Evolutionary conservation across 2,797 vertebrate species (phyloP).

Genomic region (Gobionotothen gibberifrons): DNA sequence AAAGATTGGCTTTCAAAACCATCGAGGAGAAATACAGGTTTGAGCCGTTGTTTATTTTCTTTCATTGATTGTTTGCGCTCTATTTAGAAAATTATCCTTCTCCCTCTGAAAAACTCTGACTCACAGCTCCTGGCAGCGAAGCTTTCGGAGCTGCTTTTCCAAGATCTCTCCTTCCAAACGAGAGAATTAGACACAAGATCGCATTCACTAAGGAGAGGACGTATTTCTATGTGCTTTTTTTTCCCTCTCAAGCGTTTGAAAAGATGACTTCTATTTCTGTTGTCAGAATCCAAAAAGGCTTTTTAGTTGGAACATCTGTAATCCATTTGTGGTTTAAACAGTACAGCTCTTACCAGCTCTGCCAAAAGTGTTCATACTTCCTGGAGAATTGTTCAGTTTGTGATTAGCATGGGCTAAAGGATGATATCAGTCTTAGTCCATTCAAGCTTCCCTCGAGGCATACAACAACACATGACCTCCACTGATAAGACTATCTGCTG

Average conservation of each 20-base stretch:
- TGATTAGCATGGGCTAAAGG: constrained; percentile 71
- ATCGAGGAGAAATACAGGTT: constrained; percentile 44
- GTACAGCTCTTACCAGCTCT: constrained; percentile 58
- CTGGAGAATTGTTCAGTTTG: constrained; percentile 70
- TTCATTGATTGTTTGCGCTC: constrained; percentile 67
- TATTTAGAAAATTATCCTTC: constrained; percentile 64
- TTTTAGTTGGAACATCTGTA: constrained; percentile 77
- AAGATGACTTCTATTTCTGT: constrained; percentile 68
- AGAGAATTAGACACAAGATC: constrained; percentile 67
- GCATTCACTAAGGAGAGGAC: constrained; percentile 57
- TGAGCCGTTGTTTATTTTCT: constrained; percentile 55
- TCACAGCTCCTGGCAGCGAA: constrained; percentile 58
- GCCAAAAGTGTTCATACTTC: constrained; percentile 76
- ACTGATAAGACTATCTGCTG: constrained; percentile 53
- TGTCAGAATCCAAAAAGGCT: constrained; percentile 74
- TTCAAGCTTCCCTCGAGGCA: constrained; percentile 55
- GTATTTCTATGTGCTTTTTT: constrained; percentile 50
- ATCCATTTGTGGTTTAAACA: constrained; percentile 77
- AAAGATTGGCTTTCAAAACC: constrained; percentile 48
- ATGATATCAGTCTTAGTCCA: constrained; percentile 64
- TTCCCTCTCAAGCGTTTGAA: constrained; percentile 27
- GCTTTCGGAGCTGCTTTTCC: constrained; percentile 55
- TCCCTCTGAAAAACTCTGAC: constrained; percentile 68
- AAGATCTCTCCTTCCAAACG: constrained; percentile 58
- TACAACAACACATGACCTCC: constrained; percentile 56